Evolutionary conservation across 2,797 vertebrate genomes (phyloP), one percentile per base, ranked within the genome.

Genomic region (Thalassophryne amazonica): DNA sequence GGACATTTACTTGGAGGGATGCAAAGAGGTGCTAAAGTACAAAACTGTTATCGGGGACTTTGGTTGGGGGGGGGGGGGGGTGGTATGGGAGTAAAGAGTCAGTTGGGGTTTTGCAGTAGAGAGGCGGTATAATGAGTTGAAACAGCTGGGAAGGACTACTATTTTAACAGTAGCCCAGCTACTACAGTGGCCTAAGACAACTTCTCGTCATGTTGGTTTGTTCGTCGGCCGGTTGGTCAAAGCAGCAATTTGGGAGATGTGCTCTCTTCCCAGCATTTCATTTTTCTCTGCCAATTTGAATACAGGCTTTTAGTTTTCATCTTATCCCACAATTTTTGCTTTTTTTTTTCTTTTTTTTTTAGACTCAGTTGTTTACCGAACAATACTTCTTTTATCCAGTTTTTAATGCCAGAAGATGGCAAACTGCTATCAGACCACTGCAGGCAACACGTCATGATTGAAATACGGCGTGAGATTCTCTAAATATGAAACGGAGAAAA

Each of bases 311-410:
- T 51, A 65, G 86, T 90, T 91, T 75, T 49, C 52, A 46, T 66
- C 66, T 64, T 62, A 51, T 27, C 62, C 62, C 35, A 2, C 47
- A 18, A 23, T 76, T 88, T 52, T 16, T 68, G 54, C 22, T 35
- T 63, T 41, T 34, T 14, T 34, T 52, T 33, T 45, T 61, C 47
- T 9, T 23, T 52, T 66, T 52, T 39, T 38, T 71, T 63, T 69
- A 67, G 68, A 81, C 66, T 80, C 67, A 79, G 77, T 73, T 34
- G 25, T 89, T 63, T 74, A 88, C 92, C 93, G 93, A 94, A 94
- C 91, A 92, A 86, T 91, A 69, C 65, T 77, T 92, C 87, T 89
- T 91, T 90, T 90, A 81, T 90, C 79, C 84, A 77, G 54, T 81
- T 86, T 91, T 90, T 73, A 69, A 89, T 80, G 80, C 69, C 24